These are phyloP conservation scores for Monopterus albus DNA, from an alignment of 2,113 vertebrate species.

Conservation along the genomic window DNA sequence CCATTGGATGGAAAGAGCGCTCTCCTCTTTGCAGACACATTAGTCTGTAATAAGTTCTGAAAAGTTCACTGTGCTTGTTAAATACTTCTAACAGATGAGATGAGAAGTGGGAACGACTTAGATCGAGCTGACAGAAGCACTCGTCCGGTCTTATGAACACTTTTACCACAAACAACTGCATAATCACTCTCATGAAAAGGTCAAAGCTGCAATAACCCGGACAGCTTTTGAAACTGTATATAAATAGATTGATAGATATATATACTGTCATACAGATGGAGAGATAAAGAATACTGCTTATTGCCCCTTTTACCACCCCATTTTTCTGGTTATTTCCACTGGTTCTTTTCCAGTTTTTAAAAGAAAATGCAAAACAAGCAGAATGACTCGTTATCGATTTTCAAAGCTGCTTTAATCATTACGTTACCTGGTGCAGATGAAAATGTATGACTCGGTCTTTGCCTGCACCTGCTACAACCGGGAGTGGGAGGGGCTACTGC, in stretches of 20 bases:
- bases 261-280: slow-evolving; percentile 15
- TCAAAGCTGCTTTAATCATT: slow-evolving; percentile 35
- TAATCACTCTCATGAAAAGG: slow-evolving; percentile 52
- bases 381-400: slow-evolving; percentile 13
- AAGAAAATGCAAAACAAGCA: slow-evolving; percentile 30
- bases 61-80: slow-evolving; percentile 81
- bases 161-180: slow-evolving; percentile 59
- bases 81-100: slow-evolving; percentile 73
- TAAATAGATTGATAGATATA: neutral
- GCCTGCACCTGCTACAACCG: slow-evolving; percentile 57
- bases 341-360: neutral
- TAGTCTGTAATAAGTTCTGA: slow-evolving; percentile 78
- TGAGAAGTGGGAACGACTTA: slow-evolving; percentile 45
- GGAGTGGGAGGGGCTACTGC: slow-evolving; percentile 18
- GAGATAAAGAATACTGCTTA: neutral
- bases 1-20: slow-evolving; percentile 69
- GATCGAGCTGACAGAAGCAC: slow-evolving; percentile 58
- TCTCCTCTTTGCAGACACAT: slow-evolving; percentile 62
- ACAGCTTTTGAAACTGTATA: slow-evolving; percentile 19
- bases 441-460: slow-evolving; percentile 55
- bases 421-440: slow-evolving; percentile 31
- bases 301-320: neutral
- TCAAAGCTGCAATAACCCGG: slow-evolving; percentile 37
- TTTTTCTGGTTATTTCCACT: neutral
- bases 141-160: slow-evolving; percentile 37